Evolutionary conservation across 2,113 vertebrate species (phyloP), one percentile per base, ranked within the genome.

Genomic region (Hymenochirus boettgeri): DNA sequence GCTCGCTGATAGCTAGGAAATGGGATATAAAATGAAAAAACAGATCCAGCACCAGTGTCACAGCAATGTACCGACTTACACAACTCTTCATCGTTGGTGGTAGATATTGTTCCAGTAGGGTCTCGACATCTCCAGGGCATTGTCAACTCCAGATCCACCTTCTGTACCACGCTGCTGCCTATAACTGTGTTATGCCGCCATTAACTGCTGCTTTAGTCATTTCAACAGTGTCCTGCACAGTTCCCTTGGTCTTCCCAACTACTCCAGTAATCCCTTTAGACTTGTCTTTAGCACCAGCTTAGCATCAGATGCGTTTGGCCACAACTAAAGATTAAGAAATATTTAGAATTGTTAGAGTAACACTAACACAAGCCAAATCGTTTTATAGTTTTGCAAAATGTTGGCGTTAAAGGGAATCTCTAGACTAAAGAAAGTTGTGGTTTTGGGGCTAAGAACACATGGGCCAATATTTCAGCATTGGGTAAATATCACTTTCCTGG

Each of bases 131-230:
- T 79, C 89, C 54, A 93, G 81, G 0, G 87, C 88, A 4, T 75
- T 86, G 55, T 91, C 85, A 57, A 93, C 73, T 17, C 86, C 75
- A 8, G 52, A 71, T 70, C 82, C 62, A 90, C 63, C 17, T 86
- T 65, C 1, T 74, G 74, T 54, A 86, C 54, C 48, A 89, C 77
- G 31, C 72, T 77, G 65, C 85, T 81, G 18, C 81, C 76, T 7
- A 95, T 75, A 50, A 97, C 86, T 0, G 88, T 89, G 75, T 84
- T 86, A 98, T 86, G 15, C 82, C 76, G 50, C 78, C 91, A 29
- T 46, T 81, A 4, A 97, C 91, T 15, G 83, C 82, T 0, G 87
- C 84, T 60, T 74, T 90, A 23, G 93, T 96, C 70, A 81, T 89
- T 74, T 91, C 86, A 76, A 97, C 69, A 0, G 93, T 76, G 7